Evolutionary conservation across 2,888 invertebrate genomes (phyloP).

Genomic region (Lepidocyrtinus sp.): DNA sequence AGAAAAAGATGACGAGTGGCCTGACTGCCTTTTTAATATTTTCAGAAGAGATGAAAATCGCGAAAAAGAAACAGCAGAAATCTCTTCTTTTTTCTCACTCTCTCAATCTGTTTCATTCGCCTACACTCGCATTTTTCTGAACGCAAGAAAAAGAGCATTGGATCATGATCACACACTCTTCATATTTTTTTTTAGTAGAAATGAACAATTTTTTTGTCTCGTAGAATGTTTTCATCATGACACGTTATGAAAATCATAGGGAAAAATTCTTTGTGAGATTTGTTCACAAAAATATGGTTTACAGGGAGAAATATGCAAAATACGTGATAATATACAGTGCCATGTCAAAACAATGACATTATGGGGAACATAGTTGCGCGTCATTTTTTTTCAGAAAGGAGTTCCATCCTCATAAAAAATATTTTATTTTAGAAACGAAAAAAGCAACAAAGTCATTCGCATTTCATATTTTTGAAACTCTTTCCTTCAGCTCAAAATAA

Average conservation of each 20-base stretch:
- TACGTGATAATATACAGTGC: constrained; percentile 42
- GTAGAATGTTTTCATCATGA: background rate
- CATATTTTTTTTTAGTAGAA: background rate
- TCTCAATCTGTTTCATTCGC: constrained; percentile 44
- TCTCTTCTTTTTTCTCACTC: constrained; percentile 16
- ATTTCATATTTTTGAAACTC: too few relatives aligned
- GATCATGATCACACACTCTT: constrained; percentile 11
- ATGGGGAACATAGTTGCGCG: too few relatives aligned
- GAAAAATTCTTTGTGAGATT: too few relatives aligned
- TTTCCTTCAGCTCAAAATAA: too few relatives aligned
- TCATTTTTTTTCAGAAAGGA: too few relatives aligned
- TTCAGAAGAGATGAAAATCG: background rate
- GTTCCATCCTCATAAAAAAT: too few relatives aligned
- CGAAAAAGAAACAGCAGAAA: constrained; percentile 17
- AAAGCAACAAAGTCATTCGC: too few relatives aligned
- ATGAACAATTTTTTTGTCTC: background rate
- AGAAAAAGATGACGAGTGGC: constrained; percentile 58
- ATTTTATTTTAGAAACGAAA: too few relatives aligned
- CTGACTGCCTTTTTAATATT: constrained; percentile 1
- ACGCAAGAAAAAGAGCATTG: background rate
- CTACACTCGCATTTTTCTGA: constrained; percentile 24
- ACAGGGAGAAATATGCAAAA: constrained; percentile 41
- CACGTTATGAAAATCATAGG: too few relatives aligned
- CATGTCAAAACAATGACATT: constrained; percentile 51
- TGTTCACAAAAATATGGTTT: too few relatives aligned